Evolutionary conservation across 2,113 vertebrate species (phyloP), one percentile per base, ranked within the genome.

Genomic region (Nerophis lumbriciformis): DNA sequence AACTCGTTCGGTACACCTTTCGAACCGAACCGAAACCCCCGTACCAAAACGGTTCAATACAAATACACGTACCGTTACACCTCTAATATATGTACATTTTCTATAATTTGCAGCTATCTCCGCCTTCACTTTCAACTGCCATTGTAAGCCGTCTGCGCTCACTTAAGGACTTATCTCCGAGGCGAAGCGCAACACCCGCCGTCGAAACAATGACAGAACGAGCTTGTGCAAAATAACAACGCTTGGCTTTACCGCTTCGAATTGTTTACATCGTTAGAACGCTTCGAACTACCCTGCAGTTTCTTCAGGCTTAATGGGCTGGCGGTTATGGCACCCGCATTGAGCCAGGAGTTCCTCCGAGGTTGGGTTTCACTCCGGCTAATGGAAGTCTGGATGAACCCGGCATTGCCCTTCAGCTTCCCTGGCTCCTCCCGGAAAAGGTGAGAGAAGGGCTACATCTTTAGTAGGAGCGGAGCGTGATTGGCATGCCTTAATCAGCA

Each of bases 141-240:
- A 83, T 69, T 79, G 72, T 56, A 77, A 73, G 66, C 69, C 75
- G 73, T 58, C 73, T 83, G 55, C 59, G 69, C 71, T 74, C 64
- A 38, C 55, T 71, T 81, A 83, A 81, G 80, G 73, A 79, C 76
- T 84, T 87, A 71, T 70, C 75, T 75, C 75, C 74, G 69, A 74
- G 78, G 81, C 83, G 75, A 75, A 83, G 69, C 68, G 67, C 44
- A 59, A 79, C 77, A 63, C 79, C 71, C 82, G 76, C 81, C 69
- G 73, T 66, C 61, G 63, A 81, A 84, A 79, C 76, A 83, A 72
- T 65, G 71, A 68, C 53, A 63, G 59, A 73, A 81, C 64, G 81
- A 78, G 69, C 52, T 77, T 45, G 68, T 58, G 64, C 71, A 69
- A 69, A 76, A 71, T 65, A 59, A 72, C 65, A 70, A 58, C 53